phyloP scores from a whole-genome alignment of 2,797 vertebrate genomes.

The Lutjanus campechanus region DNA sequence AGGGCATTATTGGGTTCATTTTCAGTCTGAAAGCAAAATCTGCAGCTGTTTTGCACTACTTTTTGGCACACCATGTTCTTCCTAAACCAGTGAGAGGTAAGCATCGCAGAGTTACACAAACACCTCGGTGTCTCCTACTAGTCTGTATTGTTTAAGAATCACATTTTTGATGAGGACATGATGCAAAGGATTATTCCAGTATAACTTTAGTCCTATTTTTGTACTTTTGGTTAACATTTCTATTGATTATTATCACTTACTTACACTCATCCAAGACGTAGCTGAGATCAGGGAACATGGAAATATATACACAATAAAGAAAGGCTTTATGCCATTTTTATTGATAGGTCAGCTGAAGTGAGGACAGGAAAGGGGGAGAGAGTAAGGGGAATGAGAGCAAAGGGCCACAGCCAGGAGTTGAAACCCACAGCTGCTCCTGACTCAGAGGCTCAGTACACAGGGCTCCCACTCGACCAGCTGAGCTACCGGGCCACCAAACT shows the following conservation, averaged over 20 bases:
- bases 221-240: background rate
- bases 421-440: no score
- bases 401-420: no score
- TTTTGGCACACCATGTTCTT: constrained; percentile 21
- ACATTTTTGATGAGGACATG: background rate
- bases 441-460: no score
- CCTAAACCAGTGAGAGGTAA: constrained; percentile 21
- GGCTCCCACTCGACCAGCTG: no score
- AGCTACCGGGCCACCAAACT: background rate
- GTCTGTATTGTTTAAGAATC: background rate
- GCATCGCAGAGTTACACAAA: background rate
- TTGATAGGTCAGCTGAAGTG: no score
- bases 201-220: background rate
- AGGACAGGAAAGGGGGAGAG: no score
- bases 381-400: no score
- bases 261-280: background rate
- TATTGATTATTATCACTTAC: background rate
- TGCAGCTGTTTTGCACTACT: constrained; percentile 34
- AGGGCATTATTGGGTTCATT: constrained; percentile 42
- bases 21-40: constrained; percentile 31
- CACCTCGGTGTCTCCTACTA: background rate
- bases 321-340: no score
- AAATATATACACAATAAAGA: background rate
- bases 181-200: background rate
- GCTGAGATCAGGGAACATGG: background rate